Conservation (phyloP, 35 echinoderm and acorn worm species). For the Apostichopus californicus region DNA sequence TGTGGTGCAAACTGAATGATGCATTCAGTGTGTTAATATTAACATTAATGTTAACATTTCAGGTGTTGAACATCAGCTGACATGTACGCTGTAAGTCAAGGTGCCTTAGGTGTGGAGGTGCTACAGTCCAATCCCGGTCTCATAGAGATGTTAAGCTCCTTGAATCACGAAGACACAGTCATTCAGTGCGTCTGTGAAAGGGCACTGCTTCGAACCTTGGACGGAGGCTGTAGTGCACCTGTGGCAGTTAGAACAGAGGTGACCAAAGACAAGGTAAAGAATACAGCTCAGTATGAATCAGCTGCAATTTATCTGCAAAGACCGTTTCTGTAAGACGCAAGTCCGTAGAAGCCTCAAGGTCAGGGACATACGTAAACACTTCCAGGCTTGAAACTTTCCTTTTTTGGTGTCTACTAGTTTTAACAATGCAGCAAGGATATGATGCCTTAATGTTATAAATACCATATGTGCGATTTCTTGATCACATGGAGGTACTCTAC, state of each 20-base stretch:
- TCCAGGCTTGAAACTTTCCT: no score
- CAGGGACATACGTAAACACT: no score
- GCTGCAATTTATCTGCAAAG: no score
- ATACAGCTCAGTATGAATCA: not conserved
- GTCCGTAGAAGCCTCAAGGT: no score
- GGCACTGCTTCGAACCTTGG: slow-evolving; percentile 73
- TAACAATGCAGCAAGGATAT: no score
- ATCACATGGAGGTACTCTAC: no score
- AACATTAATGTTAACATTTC: not conserved
- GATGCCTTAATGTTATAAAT: no score
- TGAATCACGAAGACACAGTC: slow-evolving; percentile 71
- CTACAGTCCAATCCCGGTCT: slow-evolving; percentile 31
- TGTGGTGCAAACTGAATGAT: no score
- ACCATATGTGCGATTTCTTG: no score
- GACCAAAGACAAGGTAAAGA: slow-evolving; percentile 55
- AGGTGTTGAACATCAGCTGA: slow-evolving; percentile 69
- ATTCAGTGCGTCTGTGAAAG: slow-evolving; percentile 82
- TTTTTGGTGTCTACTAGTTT: no score
- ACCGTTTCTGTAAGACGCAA: no score
- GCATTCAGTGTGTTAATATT: no score
- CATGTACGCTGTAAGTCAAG: slow-evolving; percentile 89
- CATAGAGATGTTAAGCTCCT: slow-evolving; percentile 51
- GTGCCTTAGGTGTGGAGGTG: slow-evolving; percentile 76
- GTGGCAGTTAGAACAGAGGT: slow-evolving; percentile 73
- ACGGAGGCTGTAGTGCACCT: slow-evolving; percentile 93